Base-by-base conservation (phyloP, 2,113 vertebrate species). In the Plectropomus leopardus region DNA sequence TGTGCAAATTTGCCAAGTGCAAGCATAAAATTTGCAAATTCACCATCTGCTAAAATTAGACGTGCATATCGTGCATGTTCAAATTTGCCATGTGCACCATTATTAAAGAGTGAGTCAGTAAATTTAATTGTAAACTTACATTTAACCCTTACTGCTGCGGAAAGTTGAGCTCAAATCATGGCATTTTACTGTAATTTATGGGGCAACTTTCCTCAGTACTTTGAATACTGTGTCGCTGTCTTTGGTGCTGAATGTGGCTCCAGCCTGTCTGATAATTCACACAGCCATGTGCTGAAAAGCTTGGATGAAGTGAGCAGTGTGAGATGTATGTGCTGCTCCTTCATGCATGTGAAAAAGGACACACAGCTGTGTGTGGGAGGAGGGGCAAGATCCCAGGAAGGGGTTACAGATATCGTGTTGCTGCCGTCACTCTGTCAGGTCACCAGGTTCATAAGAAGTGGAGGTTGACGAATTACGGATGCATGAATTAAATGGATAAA, bases 361-460 rank as follows among this genome's bases (percentile, higher is more conserved):
- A 0, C 42, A 42, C 65, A 6, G 59, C 26, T 26, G 58, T 17
- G 66, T 4, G 55, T n/a, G 67, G 67, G 32, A 89, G 90, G 92
- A 90, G 89, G 80, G 76, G 83, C 90, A 47, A 73, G 15, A 85
- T 86, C 89, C 88, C 86, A 72, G 76, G 70, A 86, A 90, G 80
- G 78, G 89, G 79, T 75, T 76, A 90, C 86, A 90, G 86, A 88
- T 89, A 89, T 93, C 84, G 86, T 86, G 90, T 91, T 85, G 74
- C 88, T 78, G 86, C 71, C 67, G 72, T 75, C 45, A 48, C 75
- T 45, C 24, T 54, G 57, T 80, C 30, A 72, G 42, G 68, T 69
- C 71, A 55, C 59, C 78, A n/a, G 63, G 28, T 55, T 42, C 30
- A 47, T 5, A 34, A 84, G 83, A 86, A 61, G 74, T 44, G 57